Base-by-base conservation (phyloP, 2,113 vertebrate genomes). In the Tupaia tana region DNA sequence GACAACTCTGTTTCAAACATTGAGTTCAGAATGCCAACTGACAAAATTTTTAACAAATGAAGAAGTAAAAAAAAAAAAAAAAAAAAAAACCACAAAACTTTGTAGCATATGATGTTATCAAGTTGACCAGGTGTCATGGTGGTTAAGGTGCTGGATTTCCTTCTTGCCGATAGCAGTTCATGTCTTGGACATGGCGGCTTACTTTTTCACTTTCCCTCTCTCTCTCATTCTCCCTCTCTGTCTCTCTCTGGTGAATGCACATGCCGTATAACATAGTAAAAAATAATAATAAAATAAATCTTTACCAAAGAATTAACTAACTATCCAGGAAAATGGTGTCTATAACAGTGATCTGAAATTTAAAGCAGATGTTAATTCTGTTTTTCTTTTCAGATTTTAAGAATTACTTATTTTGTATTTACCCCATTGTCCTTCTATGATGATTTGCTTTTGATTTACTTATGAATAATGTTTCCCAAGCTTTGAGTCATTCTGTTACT, bases 31-130 rank as follows among this genome's bases (percentile, higher is more conserved):
- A 73, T 77, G 25, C 19, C 29, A 43, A 8, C 24, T 85, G 18
- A 75, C 43, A n/a, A n/a, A 87, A 19, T 80, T 87, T 71, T 64
- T 82, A 91, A 73, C 78, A 88, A 85, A 52, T 73, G 25, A 52
- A 1, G 61, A 90, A 84, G 9, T 78, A 56, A 90, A 79, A 75
- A 56, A 78, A n/a, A 84, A 58, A n/a, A 27, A 43, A 70, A 89
- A 86, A 19, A 43, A 43, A n/a, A n/a, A n/a, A n/a, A n/a, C n/a
- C n/a, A n/a, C n/a, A n/a, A n/a, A 43, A 3, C 43, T 43, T 43
- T 43, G 43, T 4, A 43, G 43, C 25, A 52, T 73, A 20, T 94
- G 20, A 79, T 58, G 10, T 67, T 61, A 84, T 75, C 13, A 78
- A 54, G 43, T 43, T 43, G 43, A 43, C 43, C 43, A 6, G 43